Percentiles rank a stretch among this genome's conserved stretches.
Conservation (phyloP, 92 coral and sea anemone species). For the Palythoa grandis region DNA sequence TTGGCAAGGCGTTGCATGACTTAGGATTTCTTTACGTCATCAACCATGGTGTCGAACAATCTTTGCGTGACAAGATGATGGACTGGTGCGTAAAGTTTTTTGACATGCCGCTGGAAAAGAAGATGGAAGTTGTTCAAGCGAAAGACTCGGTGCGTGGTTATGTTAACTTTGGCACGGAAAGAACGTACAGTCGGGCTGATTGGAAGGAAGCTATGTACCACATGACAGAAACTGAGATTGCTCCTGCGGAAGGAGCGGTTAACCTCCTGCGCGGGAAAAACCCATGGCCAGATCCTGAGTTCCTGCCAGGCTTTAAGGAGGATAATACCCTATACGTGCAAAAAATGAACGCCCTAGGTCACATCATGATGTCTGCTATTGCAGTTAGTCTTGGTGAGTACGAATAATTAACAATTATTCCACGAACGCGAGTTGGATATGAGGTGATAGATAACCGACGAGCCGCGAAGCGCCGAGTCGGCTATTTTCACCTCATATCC, state of each 20-base stretch:
- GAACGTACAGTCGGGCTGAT: constrained; percentile 59
- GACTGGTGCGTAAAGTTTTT: constrained; percentile 62
- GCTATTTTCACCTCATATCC: no score
- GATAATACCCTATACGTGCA: constrained; percentile 51
- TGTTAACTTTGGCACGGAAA: constrained; percentile 67
- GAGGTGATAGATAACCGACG: no score
- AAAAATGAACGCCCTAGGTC: constrained; percentile 61
- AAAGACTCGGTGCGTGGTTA: constrained; percentile 73
- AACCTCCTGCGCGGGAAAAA: constrained; percentile 60
- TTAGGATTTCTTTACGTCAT: constrained; percentile 79
- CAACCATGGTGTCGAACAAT: constrained; percentile 67
- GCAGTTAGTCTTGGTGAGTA: constrained; percentile 75
- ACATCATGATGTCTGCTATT: constrained; percentile 63
- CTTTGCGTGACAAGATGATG: constrained; percentile 59
- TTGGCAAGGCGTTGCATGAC: constrained; percentile 75
- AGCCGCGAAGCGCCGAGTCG: no score
- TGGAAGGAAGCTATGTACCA: constrained; percentile 91
- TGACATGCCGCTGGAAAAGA: constrained; percentile 61
- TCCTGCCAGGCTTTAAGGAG: constrained; percentile 66
- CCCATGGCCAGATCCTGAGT: constrained; percentile 65
- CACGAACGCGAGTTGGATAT: no score
- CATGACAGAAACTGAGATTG: constrained; percentile 58
- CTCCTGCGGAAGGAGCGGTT: constrained; percentile 47
- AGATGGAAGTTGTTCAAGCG: constrained; percentile 60
- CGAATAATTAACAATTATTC: no score